Conservation (phyloP, 64 coral and sea anemone genomes). For the Stylophora pistillata region DNA sequence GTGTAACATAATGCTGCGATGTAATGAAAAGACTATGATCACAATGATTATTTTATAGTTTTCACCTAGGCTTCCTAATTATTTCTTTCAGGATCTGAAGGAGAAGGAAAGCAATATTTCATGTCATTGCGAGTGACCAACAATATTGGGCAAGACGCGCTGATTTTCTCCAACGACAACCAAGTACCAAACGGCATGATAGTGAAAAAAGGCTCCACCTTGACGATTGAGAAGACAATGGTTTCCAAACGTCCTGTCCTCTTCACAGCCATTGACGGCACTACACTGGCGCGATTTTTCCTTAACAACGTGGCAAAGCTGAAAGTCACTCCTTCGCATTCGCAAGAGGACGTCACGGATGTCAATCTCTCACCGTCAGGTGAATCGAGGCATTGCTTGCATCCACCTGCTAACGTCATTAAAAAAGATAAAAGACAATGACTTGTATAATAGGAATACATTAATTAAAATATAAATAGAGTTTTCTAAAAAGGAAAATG, state of each 20-base stretch:
- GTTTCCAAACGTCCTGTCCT: background rate
- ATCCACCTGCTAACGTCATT: background rate
- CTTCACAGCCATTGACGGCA: conserved; percentile 32
- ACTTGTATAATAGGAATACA: too few relatives aligned
- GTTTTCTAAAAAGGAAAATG: too few relatives aligned
- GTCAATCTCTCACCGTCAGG: conserved; percentile 35
- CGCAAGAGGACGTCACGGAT: conserved; percentile 20
- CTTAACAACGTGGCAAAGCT: conserved; percentile 44
- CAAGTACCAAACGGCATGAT: conserved; percentile 38
- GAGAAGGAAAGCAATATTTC: conserved; percentile 53
- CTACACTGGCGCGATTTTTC: conserved; percentile 3
- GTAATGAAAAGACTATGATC: too few relatives aligned
- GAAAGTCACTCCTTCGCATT: conserved; percentile 31
- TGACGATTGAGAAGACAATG: conserved; percentile 28
- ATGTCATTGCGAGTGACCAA: conserved; percentile 41
- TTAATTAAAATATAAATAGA: too few relatives aligned
- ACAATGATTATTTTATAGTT: too few relatives aligned
- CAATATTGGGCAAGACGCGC: conserved; percentile 20
- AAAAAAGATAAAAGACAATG: too few relatives aligned
- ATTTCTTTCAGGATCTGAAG: conserved; percentile 44
- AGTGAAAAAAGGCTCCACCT: conserved; percentile 9
- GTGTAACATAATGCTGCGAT: too few relatives aligned
- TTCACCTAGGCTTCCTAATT: background rate
- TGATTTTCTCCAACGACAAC: conserved; percentile 43
- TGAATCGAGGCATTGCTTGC: background rate